phyloP scores from a whole-genome alignment of 2,113 vertebrate species.

The Pseudopodoces humilis region DNA sequence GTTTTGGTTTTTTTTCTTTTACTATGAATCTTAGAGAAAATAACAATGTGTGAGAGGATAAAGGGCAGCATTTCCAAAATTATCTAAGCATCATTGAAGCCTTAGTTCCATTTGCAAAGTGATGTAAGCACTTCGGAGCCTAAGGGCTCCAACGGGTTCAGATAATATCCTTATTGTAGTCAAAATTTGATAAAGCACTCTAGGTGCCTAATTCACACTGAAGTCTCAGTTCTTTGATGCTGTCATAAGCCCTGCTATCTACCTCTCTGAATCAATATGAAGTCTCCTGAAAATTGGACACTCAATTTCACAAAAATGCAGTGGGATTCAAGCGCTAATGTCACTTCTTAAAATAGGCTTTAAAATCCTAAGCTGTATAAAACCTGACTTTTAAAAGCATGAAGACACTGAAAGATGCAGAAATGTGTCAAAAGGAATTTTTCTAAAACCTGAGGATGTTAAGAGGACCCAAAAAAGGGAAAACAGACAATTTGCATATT shows the following conservation, averaged over 20 bases:
- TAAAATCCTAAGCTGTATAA: not conserved
- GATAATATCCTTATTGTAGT: slow-evolving; percentile 16
- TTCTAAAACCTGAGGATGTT: not conserved
- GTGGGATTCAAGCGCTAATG: not conserved
- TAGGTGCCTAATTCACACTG: slow-evolving; percentile 7
- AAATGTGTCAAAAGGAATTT: not conserved
- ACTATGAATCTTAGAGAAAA: not conserved
- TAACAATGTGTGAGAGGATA: not conserved
- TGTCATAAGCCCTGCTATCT: not conserved
- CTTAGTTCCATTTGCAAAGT: slow-evolving; percentile 45
- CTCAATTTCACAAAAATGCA: not conserved
- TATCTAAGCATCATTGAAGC: not conserved
- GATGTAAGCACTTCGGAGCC: not conserved
- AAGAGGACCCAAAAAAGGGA: not conserved
- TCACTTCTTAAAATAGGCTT: not conserved
- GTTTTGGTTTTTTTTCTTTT: not conserved
- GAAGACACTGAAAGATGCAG: not conserved
- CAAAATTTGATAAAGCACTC: slow-evolving; percentile 10
- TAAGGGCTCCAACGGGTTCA: slow-evolving; percentile 4
- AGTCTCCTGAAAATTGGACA: slow-evolving; percentile 26
- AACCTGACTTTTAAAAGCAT: not conserved
- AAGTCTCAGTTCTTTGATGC: not conserved
- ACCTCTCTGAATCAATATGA: not conserved
- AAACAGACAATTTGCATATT: not conserved
- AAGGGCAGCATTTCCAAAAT: slow-evolving; percentile 47